These are phyloP conservation scores for Tineola bisselliella DNA, from an alignment of 2,888 invertebrate genomes.

Conservation along the genomic window DNA sequence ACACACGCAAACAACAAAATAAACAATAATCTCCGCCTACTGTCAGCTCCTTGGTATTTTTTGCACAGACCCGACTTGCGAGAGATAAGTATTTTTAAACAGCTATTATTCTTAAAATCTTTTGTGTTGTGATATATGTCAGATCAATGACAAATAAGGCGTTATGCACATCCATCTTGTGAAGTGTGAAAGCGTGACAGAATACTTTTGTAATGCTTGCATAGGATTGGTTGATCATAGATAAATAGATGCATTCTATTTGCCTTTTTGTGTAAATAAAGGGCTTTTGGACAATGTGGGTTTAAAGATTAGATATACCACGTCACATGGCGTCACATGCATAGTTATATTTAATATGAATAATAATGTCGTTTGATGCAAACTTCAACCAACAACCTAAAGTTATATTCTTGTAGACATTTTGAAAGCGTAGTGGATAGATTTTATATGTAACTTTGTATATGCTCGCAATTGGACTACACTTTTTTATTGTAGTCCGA, in stretches of 20 bases:
- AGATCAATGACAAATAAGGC: slow-evolving; percentile 21
- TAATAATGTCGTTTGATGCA: no score
- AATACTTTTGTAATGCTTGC: slow-evolving; percentile 10
- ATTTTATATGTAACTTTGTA: no score
- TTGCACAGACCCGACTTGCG: slow-evolving; percentile 29
- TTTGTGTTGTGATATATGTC: background rate
- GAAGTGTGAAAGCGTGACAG: slow-evolving; percentile 22
- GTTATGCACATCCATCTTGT: slow-evolving; percentile 29
- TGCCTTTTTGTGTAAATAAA: slow-evolving; percentile 9
- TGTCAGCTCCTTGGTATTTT: slow-evolving; percentile 35
- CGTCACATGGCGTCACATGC: background rate
- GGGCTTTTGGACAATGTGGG: background rate
- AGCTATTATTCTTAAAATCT: background rate
- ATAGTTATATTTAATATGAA: background rate
- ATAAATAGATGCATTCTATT: slow-evolving; percentile 2
- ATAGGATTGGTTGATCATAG: slow-evolving; percentile 10
- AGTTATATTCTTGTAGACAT: no score
- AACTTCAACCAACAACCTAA: no score
- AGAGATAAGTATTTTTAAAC: slow-evolving; percentile 35
- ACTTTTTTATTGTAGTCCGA: no score
- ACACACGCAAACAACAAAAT: slow-evolving; percentile 30
- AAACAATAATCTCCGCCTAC: slow-evolving; percentile 36
- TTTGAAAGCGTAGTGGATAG: no score
- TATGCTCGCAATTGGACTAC: no score
- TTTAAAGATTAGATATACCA: slow-evolving; percentile 1